Base-by-base conservation (phyloP, 2,113 vertebrate genomes). In the Paraplagusia blochii region DNA sequence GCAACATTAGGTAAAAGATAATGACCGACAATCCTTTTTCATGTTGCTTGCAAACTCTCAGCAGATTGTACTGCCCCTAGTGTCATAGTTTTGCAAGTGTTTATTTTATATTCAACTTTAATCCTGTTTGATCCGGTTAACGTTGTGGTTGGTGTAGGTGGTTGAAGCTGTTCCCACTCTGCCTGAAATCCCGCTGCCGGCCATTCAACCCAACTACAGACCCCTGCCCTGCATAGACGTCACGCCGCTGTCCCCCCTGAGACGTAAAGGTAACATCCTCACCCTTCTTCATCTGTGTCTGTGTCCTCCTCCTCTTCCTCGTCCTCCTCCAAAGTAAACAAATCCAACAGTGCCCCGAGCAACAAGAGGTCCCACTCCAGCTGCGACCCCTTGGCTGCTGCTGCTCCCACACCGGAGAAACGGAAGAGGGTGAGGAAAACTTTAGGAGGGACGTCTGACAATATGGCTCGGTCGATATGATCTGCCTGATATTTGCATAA, bases 201-300 rank as follows among this genome's bases (percentile, higher is more conserved):
- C 87, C 0, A 97, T 98, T 74, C 95, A 95, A 69, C 92, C 92
- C 83, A 94, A 93, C 68, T 98, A 99, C 88, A 92, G 96, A 73
- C 96, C 97, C 15, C 92, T 98, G 51, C 95, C 95, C 83, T 96
- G 95, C 3, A 87, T 96, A 0, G 97, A 99, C 12, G 66, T 91
- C 56, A 93, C 94, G 0, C 74, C 93, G 22, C 90, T 93, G 71
- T 92, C 93, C 35, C 94, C 95, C 11, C 92, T 91, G 47, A 96
- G 95, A 81, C 92, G 95, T 70, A 99, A 95, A 97, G 95, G 97
- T 98, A 69, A 44, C 0, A 4, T 10, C 57, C 60, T 51, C 70
- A 34, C 1, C 61, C 63, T 1, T 18, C 59, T 1, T 40, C 53
- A 1, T 35, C 73, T 12, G 56, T 77, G 11, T 57, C 76, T 8